Percentiles rank a stretch among this genome's conserved stretches.
phyloP scores from a whole-genome alignment of 92 coral and sea anemone species.

The Phenganax stokvisi region DNA sequence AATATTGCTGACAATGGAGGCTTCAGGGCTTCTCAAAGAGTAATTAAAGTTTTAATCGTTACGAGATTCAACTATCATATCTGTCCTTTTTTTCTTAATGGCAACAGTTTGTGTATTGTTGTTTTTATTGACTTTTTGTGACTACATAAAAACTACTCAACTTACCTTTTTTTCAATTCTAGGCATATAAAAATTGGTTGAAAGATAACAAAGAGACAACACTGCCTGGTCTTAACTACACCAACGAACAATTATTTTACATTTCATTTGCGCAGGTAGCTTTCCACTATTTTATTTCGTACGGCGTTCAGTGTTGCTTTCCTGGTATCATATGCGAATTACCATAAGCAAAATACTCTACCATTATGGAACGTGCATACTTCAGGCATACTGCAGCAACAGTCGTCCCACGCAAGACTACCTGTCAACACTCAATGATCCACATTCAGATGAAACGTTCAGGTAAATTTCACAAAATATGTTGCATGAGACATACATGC shows the following conservation, averaged over 20 bases:
- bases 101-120: not conserved
- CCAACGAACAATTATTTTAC: constrained; percentile 83
- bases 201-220: constrained; percentile 57
- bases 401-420: constrained; percentile 90
- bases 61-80: no score
- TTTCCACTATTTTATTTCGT: not conserved
- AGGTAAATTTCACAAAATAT: constrained; percentile 43
- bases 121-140: not conserved
- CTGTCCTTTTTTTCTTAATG: not conserved
- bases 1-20: constrained; percentile 99
- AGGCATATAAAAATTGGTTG: constrained; percentile 65
- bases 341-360: not conserved
- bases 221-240: constrained; percentile 72
- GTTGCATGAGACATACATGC: no score
- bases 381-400: constrained; percentile 95
- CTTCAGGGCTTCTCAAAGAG: constrained; percentile 80
- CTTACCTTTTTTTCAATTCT: not conserved
- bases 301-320: not conserved
- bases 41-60: constrained; percentile 20
- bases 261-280: constrained; percentile 94
- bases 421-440: constrained; percentile 84
- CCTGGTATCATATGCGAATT: not conserved
- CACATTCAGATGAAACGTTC: constrained; percentile 92
- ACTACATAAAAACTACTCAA: no score
- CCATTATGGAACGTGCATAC: not conserved